Conservation (phyloP, 1,140 invertebrate species). For the Thaumetopoea pityocampa region DNA sequence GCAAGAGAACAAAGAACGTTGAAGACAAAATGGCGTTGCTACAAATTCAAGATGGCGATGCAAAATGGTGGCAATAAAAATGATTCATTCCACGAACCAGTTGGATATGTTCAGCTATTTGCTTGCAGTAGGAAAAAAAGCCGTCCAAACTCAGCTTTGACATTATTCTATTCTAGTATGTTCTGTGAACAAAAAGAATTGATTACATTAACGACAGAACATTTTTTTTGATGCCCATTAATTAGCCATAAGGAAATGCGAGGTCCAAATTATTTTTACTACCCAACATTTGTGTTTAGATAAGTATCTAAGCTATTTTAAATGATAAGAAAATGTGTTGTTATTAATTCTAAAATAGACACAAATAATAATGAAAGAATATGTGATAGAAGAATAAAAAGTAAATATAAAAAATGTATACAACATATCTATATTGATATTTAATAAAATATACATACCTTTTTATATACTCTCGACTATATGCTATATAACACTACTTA, state of each 20-base stretch:
- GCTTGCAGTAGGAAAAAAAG: constrained; percentile 74
- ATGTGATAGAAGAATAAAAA: constrained; percentile 7
- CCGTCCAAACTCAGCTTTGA: constrained; percentile 70
- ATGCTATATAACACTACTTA: constrained; percentile 44
- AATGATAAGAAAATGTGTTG: no score
- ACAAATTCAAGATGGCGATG: constrained; percentile 37
- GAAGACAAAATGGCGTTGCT: constrained; percentile 5
- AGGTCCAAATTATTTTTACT: no score
- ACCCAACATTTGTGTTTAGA: no score
- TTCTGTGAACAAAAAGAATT: constrained; percentile 58
- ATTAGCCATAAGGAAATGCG: no score
- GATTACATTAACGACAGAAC: constrained; percentile 20
- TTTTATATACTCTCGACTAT: background rate
- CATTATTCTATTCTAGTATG: constrained; percentile 56
- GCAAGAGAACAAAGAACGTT: constrained; percentile 4
- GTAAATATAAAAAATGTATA: constrained; percentile 11
- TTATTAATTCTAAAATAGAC: constrained; percentile 10
- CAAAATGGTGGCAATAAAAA: constrained; percentile 43
- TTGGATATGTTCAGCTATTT: constrained; percentile 72
- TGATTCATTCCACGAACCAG: no score
- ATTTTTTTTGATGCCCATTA: no score
- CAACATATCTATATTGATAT: background rate
- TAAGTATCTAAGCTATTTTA: no score
- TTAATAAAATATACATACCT: constrained; percentile 18
- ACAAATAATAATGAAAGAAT: constrained; percentile 8